Percentiles rank a stretch among this genome's conserved stretches.
Conservation (phyloP, 2,113 vertebrate genomes). For the Myrmecobius fasciatus region DNA sequence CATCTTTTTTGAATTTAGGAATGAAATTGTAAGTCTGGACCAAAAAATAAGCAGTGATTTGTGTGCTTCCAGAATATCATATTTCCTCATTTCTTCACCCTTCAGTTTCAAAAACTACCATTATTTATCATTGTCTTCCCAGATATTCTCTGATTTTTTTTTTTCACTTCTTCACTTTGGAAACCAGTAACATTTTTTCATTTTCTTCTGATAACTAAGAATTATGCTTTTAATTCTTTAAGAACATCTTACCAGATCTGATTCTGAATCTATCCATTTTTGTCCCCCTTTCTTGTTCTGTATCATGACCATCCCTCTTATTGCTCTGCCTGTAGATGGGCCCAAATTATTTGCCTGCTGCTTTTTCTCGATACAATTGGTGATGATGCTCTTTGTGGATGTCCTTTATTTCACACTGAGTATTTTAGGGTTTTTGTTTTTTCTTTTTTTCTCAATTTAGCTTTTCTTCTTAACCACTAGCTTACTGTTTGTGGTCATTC, state of each 20-base stretch:
- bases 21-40: not conserved
- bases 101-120: not conserved
- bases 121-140: not conserved
- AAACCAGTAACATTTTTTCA: not conserved
- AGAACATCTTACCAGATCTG: not conserved
- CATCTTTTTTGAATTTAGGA: too few relatives aligned
- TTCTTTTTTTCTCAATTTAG: not conserved
- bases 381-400: not conserved
- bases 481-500: not conserved
- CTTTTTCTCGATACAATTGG: not conserved
- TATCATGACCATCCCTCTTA: not conserved
- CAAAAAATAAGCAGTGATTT: not conserved
- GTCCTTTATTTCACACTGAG: not conserved
- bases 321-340: not conserved
- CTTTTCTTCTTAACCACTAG: not conserved
- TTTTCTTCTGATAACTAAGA: not conserved
- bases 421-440: not conserved
- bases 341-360: not conserved
- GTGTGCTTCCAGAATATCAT: not conserved
- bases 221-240: not conserved
- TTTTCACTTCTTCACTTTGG: not conserved
- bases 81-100: not conserved
- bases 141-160: not conserved
- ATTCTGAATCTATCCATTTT: not conserved
- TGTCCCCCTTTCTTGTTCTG: not conserved